These are phyloP conservation scores for Micronycteris hirsuta DNA, from an alignment of 2,113 vertebrate genomes.

Conservation along the genomic window DNA sequence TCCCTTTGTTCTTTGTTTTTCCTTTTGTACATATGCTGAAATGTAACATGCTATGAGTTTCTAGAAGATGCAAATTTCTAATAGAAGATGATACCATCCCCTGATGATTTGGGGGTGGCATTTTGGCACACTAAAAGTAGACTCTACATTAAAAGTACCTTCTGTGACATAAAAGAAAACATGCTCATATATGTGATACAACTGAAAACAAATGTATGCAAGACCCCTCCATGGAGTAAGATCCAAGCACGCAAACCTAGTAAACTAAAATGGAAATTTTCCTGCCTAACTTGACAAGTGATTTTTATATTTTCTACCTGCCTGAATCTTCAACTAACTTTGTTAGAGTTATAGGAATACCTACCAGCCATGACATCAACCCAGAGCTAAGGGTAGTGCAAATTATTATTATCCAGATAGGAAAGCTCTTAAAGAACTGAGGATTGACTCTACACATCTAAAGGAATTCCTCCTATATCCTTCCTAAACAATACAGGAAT, in stretches of 20 bases:
- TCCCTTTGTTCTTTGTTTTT: not conserved
- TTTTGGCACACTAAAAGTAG: not conserved
- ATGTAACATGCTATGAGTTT: not conserved
- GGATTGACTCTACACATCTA: not conserved
- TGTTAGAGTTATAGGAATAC: not conserved
- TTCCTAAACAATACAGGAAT: not conserved
- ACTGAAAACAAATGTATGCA: not conserved
- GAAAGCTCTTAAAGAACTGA: not conserved
- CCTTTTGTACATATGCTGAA: not conserved
- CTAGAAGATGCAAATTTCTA: not conserved
- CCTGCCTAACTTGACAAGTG: not conserved
- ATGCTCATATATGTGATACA: not conserved
- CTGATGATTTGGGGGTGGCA: not conserved
- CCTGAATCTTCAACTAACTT: not conserved
- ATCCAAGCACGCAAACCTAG: not conserved
- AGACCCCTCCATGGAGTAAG: not conserved
- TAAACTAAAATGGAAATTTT: slow-evolving; percentile 25
- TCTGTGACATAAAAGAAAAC: not conserved
- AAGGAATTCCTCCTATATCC: not conserved
- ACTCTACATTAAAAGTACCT: not conserved
- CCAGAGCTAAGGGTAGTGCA: not conserved
- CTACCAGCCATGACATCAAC: not conserved
- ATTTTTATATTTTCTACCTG: not conserved
- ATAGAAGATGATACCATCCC: not conserved
- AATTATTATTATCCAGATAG: not conserved